A percentile compares a stretch with the other conserved stretches of the same genome.
Evolutionary conservation across 2,113 vertebrate species (phyloP).

Genomic region (Ammodytes marinus): DNA sequence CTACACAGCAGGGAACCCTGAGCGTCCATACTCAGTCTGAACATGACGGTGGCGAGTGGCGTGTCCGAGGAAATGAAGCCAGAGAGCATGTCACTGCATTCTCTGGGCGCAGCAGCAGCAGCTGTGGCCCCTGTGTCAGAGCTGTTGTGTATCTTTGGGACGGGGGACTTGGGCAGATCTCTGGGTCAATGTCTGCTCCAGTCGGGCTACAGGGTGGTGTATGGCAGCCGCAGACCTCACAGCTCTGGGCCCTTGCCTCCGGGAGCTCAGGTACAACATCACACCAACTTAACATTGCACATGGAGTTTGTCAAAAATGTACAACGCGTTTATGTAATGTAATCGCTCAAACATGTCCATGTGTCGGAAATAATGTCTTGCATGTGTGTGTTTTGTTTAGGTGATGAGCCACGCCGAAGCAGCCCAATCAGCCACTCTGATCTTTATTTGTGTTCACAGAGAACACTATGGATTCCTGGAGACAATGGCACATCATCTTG

Average conservation of each 20-base stretch:
- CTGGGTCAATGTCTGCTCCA: conserved; percentile 73
- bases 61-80: conserved; percentile 33
- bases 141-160: conserved; percentile 73
- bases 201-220: conserved; percentile 72
- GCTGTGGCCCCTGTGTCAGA: conserved; percentile 26
- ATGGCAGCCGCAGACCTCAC: conserved; percentile 73
- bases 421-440: conserved; percentile 81
- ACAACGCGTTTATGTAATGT: neutral
- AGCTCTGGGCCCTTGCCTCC: conserved; percentile 71
- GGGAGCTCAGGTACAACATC: conserved; percentile 71
- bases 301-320: conserved; percentile 1
- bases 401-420: conserved; percentile 87
- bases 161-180: conserved; percentile 70
- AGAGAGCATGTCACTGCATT: conserved; percentile 8
- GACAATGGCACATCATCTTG: conserved; percentile 80
- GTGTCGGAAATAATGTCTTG: neutral
- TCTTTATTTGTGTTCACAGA: conserved; percentile 90
- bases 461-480: conserved; percentile 89
- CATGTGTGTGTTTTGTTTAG: conserved; percentile 54
- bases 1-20: neutral
- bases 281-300: neutral
- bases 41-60: conserved; percentile 17
- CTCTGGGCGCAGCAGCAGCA: conserved; percentile 2
- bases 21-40: conserved; percentile 22
- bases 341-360: too few relatives aligned